Conservation (phyloP, 2,888 invertebrate species). For the Ichneumoninae sp. region DNA sequence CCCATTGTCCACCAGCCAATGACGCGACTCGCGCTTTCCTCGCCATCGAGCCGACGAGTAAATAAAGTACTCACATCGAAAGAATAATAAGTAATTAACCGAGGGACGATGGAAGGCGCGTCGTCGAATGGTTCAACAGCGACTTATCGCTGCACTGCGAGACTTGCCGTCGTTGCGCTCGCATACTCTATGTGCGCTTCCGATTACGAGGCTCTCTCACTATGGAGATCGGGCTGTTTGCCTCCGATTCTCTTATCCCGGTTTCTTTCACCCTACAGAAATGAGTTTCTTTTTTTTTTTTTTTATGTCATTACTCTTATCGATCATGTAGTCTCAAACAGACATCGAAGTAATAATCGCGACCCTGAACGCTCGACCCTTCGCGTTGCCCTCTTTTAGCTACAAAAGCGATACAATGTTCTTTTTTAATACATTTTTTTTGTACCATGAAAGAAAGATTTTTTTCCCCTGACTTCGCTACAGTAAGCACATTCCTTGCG, state of each 20-base stretch:
- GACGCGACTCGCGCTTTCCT: background rate
- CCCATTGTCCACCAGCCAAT: conserved; percentile 60
- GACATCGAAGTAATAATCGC: background rate
- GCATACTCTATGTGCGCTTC: conserved; percentile 72
- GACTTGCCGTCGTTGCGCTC: conserved; percentile 49
- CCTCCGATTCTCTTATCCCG: conserved; percentile 22
- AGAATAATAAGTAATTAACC: conserved; percentile 71
- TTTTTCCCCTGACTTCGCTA: background rate
- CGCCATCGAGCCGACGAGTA: conserved; percentile 23
- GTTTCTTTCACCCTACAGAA: conserved; percentile 24
- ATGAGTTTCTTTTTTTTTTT: background rate
- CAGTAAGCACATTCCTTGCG: no score
- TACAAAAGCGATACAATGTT: no score
- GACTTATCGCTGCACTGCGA: conserved; percentile 45
- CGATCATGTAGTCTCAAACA: conserved; percentile 2
- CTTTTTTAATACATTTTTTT: background rate
- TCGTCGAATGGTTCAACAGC: conserved; percentile 35
- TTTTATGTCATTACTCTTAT: conserved; percentile 34
- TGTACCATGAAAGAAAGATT: background rate
- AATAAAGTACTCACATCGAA: conserved; percentile 43
- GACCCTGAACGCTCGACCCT: background rate
- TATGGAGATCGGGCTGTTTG: conserved; percentile 3
- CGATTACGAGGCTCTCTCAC: conserved; percentile 59
- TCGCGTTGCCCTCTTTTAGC: background rate
- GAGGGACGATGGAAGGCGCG: conserved; percentile 51